These are phyloP conservation scores for Aspiorhynchus laticeps DNA, from an alignment of 2,113 vertebrate genomes.

Conservation along the genomic window DNA sequence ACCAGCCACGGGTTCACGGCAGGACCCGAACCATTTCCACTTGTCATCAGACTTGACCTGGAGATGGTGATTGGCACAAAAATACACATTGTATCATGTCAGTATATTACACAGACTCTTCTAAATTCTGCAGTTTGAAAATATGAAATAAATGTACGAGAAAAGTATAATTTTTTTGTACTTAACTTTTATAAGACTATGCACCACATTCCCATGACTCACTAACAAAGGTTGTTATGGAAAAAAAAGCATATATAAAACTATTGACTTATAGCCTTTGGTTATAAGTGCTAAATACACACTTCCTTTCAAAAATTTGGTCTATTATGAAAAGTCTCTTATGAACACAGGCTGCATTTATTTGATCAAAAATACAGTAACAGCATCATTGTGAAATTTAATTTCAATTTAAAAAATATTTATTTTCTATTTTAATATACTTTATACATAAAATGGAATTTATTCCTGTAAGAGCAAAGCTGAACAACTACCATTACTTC, in stretches of 20 bases:
- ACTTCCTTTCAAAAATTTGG: neutral
- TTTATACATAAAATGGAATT: no score
- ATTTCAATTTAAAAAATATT: neutral
- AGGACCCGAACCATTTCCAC: conserved; percentile 67
- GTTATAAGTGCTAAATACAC: neutral
- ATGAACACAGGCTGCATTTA: neutral
- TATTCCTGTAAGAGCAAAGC: no score
- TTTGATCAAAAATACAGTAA: neutral
- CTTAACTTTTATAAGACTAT: neutral
- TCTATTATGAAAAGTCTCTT: no score
- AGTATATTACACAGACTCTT: neutral
- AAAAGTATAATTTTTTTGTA: neutral
- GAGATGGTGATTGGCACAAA: neutral
- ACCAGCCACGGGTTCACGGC: conserved; percentile 87
- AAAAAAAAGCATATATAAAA: neutral
- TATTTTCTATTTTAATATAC: no score
- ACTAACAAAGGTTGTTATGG: neutral
- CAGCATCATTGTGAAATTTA: neutral
- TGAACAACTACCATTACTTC: no score
- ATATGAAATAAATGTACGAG: neutral
- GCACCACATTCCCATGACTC: neutral
- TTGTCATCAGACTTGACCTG: conserved; percentile 86
- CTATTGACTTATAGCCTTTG: neutral
- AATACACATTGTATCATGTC: neutral
- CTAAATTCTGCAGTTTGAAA: neutral